Base-by-base conservation (phyloP, 2,113 vertebrate genomes). In the Lampris megalopsis region DNA sequence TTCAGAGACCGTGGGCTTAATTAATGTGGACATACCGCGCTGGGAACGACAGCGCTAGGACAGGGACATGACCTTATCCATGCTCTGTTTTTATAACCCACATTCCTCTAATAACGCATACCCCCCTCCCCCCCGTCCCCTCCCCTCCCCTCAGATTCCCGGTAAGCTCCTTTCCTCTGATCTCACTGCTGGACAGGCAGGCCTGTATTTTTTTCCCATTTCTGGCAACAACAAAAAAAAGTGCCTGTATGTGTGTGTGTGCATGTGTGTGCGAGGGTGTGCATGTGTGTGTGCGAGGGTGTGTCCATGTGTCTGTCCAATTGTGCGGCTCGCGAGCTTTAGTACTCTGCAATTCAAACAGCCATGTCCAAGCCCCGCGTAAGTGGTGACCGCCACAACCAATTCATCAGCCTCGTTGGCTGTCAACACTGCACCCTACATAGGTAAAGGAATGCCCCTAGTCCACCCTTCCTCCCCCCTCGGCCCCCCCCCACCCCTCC, bases 21-120 rank as follows among this genome's bases (percentile, higher is more conserved):
- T 79, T 82, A 87, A 90, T 91, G 75, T 43, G 41, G 63, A 73
- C 83, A 73, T 52, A 66, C 77, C 82, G 81, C 75, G 80, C 71
- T 77, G 24, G 69, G 52, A 86, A 67, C 56, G 40, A 82, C 81
- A 71, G 73, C 73, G 74, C 77, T n/a, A 77, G 76, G 72, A 77
- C 56, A 79, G 84, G 24, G 80, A 63, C 79, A 36, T n/a, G 76
- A 93, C 88, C 90, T 68, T 50, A 1, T 62, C 65, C 77, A 53
- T 84, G 91, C 84, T 85, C 75, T 89, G 84, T 90, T 92, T 91
- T 84, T 71, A 65, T 90, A 88, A 92, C 88, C 91, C 79, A 63
- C 48, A 42, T 67, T 53, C 81, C 77, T 76, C 79, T 65, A 49
- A 79, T 75, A 84, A 68, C 24, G 24, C 24, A 24, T 24, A 57